A percentile compares a stretch with the other conserved stretches of the same genome.
Evolutionary conservation across 2,113 vertebrate genomes (phyloP).

Genomic region (Physeter macrocephalus): DNA sequence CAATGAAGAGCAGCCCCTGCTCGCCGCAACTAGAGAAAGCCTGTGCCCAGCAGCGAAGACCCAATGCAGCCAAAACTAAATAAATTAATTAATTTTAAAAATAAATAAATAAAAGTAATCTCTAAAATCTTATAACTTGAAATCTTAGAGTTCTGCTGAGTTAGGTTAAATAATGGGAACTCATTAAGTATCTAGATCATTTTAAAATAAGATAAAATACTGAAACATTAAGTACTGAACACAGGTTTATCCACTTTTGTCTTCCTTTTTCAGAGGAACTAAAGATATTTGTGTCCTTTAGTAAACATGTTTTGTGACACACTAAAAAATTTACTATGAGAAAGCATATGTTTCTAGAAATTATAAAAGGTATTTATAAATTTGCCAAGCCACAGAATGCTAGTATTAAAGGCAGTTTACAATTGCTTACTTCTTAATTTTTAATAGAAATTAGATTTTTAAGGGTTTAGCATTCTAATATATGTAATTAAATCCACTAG

Average conservation of each 20-base stretch:
- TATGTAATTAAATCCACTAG: not conserved
- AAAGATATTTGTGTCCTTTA: not conserved
- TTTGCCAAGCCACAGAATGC: not conserved
- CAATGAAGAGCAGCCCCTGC: too few relatives aligned
- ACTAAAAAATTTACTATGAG: not conserved
- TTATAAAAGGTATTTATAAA: not conserved
- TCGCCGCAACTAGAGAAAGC: too few relatives aligned
- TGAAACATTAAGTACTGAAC: not conserved
- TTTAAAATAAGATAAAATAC: not conserved
- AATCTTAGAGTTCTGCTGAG: not conserved
- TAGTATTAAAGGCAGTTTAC: not conserved
- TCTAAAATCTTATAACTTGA: not conserved
- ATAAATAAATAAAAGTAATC: not conserved
- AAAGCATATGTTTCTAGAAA: not conserved
- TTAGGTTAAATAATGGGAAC: not conserved
- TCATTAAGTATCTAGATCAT: not conserved
- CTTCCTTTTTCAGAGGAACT: not conserved
- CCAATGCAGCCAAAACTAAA: too few relatives aligned
- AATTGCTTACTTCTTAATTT: not conserved
- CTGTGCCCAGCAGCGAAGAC: too few relatives aligned
- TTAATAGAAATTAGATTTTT: not conserved
- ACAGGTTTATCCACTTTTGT: not conserved
- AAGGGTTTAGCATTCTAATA: not conserved
- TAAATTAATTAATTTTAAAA: too few relatives aligned
- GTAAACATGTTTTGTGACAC: not conserved